Conservation (phyloP, 2,888 invertebrate species). For the Leptopilina myrica region DNA sequence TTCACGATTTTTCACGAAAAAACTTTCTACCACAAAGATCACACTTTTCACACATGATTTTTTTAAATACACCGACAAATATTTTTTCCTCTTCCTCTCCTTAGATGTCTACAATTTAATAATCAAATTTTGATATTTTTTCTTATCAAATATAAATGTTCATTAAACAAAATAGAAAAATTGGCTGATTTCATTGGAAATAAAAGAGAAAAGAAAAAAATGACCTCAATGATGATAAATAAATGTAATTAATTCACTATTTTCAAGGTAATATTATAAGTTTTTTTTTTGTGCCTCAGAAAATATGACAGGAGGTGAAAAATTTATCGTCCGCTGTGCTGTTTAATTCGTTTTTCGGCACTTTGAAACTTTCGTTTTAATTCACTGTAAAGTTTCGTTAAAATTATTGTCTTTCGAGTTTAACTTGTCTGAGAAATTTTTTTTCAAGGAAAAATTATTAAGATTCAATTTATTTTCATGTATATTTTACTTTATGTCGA, state of each 20-base stretch:
- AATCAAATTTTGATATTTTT: too few relatives aligned
- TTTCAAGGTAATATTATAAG: too few relatives aligned
- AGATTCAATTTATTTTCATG: neutral
- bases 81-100: too few relatives aligned
- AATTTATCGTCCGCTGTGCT: conserved; percentile 9
- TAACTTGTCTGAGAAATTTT: neutral
- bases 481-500: neutral
- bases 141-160: too few relatives aligned
- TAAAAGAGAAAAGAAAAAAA: too few relatives aligned
- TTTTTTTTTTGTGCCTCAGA: too few relatives aligned
- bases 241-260: too few relatives aligned
- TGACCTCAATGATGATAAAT: too few relatives aligned
- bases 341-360: conserved; percentile 6
- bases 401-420: neutral
- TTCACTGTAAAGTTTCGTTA: neutral
- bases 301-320: neutral
- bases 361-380: neutral
- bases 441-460: neutral
- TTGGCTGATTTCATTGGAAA: too few relatives aligned
- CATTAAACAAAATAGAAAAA: too few relatives aligned
- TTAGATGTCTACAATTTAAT: too few relatives aligned
- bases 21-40: conserved; percentile 11
- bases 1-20: conserved; percentile 26
- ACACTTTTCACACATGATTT: conserved; percentile 34
- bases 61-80: neutral